Conservation (phyloP, 2,797 vertebrate species). For the Trichosurus vulpecula region DNA sequence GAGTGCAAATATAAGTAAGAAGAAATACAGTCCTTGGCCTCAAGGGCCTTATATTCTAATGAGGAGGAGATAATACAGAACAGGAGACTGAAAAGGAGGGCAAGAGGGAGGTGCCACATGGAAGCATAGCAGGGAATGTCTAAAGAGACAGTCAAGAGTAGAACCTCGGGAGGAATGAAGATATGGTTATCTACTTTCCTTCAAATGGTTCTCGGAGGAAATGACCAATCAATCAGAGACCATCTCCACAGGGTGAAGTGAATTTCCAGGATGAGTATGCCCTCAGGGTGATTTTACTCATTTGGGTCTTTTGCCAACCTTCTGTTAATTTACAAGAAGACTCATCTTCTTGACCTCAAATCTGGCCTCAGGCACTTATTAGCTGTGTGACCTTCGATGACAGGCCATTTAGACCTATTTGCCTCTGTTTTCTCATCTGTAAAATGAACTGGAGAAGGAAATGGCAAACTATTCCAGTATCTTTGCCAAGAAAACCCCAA, state of each 20-base stretch:
- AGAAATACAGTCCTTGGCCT: neutral
- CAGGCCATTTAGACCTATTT: neutral
- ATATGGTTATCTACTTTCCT: neutral
- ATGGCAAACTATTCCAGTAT: neutral
- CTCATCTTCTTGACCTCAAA: neutral
- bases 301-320: too few species aligned
- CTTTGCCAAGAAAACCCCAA: neutral
- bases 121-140: neutral
- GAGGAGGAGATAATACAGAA: neutral
- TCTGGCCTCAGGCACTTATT: neutral
- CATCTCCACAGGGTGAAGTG: neutral
- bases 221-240: neutral
- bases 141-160: neutral
- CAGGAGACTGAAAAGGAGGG: neutral
- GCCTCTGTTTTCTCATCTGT: neutral
- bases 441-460: neutral
- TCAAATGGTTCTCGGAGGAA: neutral
- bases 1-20: neutral
- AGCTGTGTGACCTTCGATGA: neutral
- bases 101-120: neutral
- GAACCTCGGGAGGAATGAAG: neutral
- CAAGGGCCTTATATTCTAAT: neutral
- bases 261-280: neutral
- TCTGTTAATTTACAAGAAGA: too few species aligned
- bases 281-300: too few species aligned